Evolutionary conservation across 2,113 vertebrate species (phyloP), one percentile per base, ranked within the genome.

Genomic region (Erinaceus europaeus): DNA sequence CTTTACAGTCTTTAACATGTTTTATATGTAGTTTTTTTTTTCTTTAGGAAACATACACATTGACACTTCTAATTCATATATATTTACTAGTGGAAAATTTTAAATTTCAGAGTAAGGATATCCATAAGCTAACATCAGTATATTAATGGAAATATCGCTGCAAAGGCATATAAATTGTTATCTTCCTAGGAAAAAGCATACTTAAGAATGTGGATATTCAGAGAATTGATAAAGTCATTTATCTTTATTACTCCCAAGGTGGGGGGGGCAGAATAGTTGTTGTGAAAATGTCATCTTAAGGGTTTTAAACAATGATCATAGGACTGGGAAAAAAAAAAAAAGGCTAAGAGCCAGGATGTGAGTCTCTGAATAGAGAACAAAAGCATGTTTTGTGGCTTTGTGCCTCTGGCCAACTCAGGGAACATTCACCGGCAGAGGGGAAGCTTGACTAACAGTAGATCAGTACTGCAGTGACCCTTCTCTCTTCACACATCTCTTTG

Each of bases 51-150:
- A n/a, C n/a, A n/a, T n/a, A n/a, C n/a, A n/a, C n/a, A n/a, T 21
- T 6, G 6, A 34, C 18, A 15, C 6, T 9, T 40, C 21, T 78
- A 67, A 18, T 48, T 79, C 14, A 62, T 61, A 62, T 6, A 68
- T 69, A 61, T 86, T 84, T 79, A 65, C 46, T 21, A 83, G n/a
- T 65, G 36, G 5, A 10, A 84, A 48, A 34, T 91, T 91, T 65
- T 36, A 42, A 72, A 53, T 53, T 44, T 0, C 23, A 85, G 50
- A 32, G 2, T 64, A 42, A 79, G 32, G 4, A 38, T 62, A 80
- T 67, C 1, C 32, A 89, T 52, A 71, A n/a, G 10, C 10, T 86
- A 77, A 77, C 14, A 72, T 48, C 23, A 71, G 4, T 9, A 67
- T 72, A 62, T 4, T 5, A 48, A 46, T 72, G 6, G 86, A 86